Base-by-base conservation (phyloP, 2,113 vertebrate genomes). In the Arothron firmamentum region DNA sequence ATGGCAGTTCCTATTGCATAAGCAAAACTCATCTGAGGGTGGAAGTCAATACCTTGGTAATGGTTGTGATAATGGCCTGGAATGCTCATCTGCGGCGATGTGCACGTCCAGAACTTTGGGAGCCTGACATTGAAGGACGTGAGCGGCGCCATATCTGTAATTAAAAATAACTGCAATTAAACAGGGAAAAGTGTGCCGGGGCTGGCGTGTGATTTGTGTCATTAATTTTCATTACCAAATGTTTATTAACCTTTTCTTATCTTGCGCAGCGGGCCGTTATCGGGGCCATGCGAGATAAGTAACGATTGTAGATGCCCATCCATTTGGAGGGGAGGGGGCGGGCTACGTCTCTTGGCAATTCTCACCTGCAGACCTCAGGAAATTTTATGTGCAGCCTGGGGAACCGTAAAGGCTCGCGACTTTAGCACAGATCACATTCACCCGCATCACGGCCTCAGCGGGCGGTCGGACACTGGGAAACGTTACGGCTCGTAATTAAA, bases 401-500 rank as follows among this genome's bases (percentile, higher is more conserved):
- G 80, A 80, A 75, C 78, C 68, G 77, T 87, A 89, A 89, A 88
- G 69, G 83, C 76, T 80, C 77, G 17, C 83, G 78, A 87, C 88
- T 87, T 80, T 72, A 74, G 79, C 79, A 82, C 79, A 65, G 70
- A 59, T 67, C 42, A 47, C 74, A 85, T 90, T 85, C 81, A 87
- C 88, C 85, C 83, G 75, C 77, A n/a, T 56, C 70, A 43, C 6
- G 17, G 64, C 74, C 65, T 85, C 83, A 85, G 81, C 86, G 83
- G 85, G 72, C 61, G 78, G 81, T 82, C 84, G 78, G 71, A 69
- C 83, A 81, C 87, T 85, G 82, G 80, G 80, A 89, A 88, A 90
- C 87, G 81, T 89, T 87, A 90, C 79, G 82, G 85, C 77, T 84
- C 41, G n/a, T 92, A 89, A 92, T 92, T 90, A 89, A 89, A 91